Evolutionary conservation across 2,797 vertebrate genomes (phyloP).

Genomic region (Thripadectes ignobilis): DNA sequence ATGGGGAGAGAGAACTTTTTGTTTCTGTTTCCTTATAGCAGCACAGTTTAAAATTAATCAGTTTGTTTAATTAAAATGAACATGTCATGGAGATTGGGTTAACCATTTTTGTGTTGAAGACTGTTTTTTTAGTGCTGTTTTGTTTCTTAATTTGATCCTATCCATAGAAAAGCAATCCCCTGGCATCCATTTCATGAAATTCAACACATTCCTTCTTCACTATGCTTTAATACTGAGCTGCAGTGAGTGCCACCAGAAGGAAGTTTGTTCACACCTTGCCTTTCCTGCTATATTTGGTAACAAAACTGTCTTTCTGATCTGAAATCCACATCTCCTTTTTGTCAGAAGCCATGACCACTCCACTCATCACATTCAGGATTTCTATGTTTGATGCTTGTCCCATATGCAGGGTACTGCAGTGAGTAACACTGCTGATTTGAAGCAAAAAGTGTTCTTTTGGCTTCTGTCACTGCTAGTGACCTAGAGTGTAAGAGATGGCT

Average conservation of each 20-base stretch:
- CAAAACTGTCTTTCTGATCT: neutral
- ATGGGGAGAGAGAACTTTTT: neutral
- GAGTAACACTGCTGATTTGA: neutral
- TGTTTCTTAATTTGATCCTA: neutral
- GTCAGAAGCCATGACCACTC: neutral
- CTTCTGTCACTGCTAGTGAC: neutral
- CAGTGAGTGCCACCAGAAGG: slow-evolving; percentile 10
- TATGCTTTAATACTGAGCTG: neutral
- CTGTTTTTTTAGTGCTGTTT: neutral
- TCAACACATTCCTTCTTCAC: neutral
- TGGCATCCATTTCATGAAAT: neutral
- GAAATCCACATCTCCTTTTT: neutral
- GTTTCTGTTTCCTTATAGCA: neutral
- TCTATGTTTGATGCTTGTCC: neutral
- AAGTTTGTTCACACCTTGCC: neutral
- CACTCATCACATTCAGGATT: neutral
- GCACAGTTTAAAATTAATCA: neutral
- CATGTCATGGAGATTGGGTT: neutral
- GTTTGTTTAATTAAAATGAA: slow-evolving; percentile 2
- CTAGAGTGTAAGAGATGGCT: neutral
- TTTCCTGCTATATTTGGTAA: slow-evolving; percentile 28
- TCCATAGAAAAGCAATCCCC: neutral
- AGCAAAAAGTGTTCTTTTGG: neutral
- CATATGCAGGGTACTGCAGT: neutral
- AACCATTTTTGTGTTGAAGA: neutral